Evolutionary conservation across 1,140 invertebrate genomes (phyloP), one percentile per base, ranked within the genome.

Genomic region (Mizuhopecten yessoensis): DNA sequence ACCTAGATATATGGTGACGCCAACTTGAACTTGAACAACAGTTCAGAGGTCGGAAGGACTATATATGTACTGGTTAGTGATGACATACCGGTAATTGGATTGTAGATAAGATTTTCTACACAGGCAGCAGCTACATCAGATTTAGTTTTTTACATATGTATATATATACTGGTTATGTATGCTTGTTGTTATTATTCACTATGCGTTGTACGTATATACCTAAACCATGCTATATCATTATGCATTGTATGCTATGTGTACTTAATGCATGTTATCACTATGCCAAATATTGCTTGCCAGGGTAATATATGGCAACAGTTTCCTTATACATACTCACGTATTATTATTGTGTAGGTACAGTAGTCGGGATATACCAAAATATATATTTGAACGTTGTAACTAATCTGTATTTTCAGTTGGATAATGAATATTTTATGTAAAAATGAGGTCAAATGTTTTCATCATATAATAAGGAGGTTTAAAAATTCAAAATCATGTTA

Each of bases 51-150:
- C 13, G 36, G 13, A 7, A 39, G 23, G 23, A n/a, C 29, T 17
- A 29, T 29, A n/a, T 75, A 17, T 75, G 23, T 75, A 75, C 57
- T 75, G 57, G 57, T 75, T 75, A 75, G n/a, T 75, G 57, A 75
- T 0, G n/a, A 29, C 17, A 75, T 75, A 75, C 57, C 57, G 57
- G 57, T 75, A 29, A 75, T 1, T 75, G 1, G 42, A 1, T 39
- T 39, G 36, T 39, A 39, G 36, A 49, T n/a, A 20, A 57, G 23
- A 5, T 23, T 75, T 75, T 75, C 57, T 75, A 75, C 11, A 75
- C 57, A 75, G 57, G 57, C 57, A 75, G 57, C 57, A 75, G 57
- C 17, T 45, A 10, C 17, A 5, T 75, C 1, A 75, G 23, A 75
- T 29, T 75, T 75, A 75, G 23, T 75, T n/a, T 75, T 75, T 11